These are phyloP conservation scores for Xylophagus ater DNA, from an alignment of 2,888 invertebrate species.

Conservation along the genomic window DNA sequence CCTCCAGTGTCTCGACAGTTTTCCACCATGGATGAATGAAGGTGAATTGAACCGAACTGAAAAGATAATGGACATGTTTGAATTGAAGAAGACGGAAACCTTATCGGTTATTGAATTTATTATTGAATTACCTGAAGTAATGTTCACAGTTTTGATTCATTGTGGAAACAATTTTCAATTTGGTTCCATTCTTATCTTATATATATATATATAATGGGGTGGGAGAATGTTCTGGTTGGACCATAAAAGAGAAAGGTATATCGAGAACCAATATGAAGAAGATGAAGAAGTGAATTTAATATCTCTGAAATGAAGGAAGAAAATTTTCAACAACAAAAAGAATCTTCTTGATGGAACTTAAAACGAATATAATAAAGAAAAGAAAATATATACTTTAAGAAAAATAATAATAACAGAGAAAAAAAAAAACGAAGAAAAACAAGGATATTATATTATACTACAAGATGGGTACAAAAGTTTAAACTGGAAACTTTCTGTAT, in stretches of 20 bases:
- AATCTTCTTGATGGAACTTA: too few species aligned
- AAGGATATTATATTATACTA: too few species aligned
- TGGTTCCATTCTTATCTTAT: conserved; percentile 1
- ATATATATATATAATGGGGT: not conserved
- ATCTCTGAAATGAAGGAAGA: too few species aligned
- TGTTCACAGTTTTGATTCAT: conserved; percentile 16
- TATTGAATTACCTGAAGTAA: conserved; percentile 16
- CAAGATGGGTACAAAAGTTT: not conserved
- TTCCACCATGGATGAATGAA: too few species aligned
- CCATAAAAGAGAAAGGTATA: not conserved
- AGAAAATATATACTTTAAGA: too few species aligned
- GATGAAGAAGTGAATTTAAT: too few species aligned
- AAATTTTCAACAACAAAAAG: too few species aligned
- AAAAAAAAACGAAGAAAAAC: too few species aligned
- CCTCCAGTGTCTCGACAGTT: too few species aligned
- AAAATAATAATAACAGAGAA: conserved; percentile 10
- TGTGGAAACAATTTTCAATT: conserved; percentile 15
- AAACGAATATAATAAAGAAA: too few species aligned
- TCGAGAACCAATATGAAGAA: too few species aligned
- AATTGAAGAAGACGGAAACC: conserved; percentile 9
- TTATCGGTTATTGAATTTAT: conserved; percentile 16
- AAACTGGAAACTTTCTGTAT: conserved; percentile 1
- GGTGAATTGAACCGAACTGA: too few species aligned
- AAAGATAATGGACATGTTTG: conserved; percentile 6
- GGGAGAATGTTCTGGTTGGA: not conserved